Evolutionary conservation across 1,140 invertebrate species (phyloP).

Genomic region (Ephestia elutella): DNA sequence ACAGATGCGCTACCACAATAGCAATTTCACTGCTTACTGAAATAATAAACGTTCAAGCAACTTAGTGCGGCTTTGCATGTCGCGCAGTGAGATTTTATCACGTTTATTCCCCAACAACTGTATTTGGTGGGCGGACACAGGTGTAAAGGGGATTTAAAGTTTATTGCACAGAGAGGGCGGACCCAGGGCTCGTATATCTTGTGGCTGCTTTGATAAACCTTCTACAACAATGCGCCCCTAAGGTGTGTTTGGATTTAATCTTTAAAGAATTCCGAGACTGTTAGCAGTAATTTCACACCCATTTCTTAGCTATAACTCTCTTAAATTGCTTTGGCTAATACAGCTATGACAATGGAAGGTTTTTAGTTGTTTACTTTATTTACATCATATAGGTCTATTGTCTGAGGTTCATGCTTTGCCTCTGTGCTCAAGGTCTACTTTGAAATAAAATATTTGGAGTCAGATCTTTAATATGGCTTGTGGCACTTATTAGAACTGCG

Average conservation of each 20-base stretch:
- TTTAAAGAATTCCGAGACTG: slow-evolving; percentile 24
- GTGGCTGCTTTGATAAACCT: slow-evolving; percentile 44
- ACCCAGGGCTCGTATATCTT: slow-evolving; percentile 49
- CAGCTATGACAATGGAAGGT: background rate
- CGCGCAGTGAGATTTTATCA: slow-evolving; percentile 55
- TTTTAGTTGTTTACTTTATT: background rate
- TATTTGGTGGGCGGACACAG: slow-evolving; percentile 58
- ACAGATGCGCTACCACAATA: too few species aligned
- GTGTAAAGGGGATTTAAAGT: slow-evolving; percentile 65
- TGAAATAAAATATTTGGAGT: too few species aligned
- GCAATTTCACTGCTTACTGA: too few species aligned
- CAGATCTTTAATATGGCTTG: too few species aligned
- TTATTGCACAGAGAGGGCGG: slow-evolving; percentile 61
- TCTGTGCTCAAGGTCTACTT: too few species aligned
- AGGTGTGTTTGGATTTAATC: slow-evolving; percentile 26
- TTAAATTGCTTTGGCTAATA: background rate
- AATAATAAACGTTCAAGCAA: slow-evolving; percentile 32
- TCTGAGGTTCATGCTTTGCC: too few species aligned
- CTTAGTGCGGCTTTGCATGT: slow-evolving; percentile 37
- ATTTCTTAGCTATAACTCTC: background rate
- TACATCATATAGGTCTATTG: too few species aligned
- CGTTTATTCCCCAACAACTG: slow-evolving; percentile 55
- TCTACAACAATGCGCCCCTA: slow-evolving; percentile 30
- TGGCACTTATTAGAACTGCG: too few species aligned
- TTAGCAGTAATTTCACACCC: slow-evolving; percentile 22